phyloP scores from a whole-genome alignment of 1,140 invertebrate genomes.

The Magallana ariakensis region DNA sequence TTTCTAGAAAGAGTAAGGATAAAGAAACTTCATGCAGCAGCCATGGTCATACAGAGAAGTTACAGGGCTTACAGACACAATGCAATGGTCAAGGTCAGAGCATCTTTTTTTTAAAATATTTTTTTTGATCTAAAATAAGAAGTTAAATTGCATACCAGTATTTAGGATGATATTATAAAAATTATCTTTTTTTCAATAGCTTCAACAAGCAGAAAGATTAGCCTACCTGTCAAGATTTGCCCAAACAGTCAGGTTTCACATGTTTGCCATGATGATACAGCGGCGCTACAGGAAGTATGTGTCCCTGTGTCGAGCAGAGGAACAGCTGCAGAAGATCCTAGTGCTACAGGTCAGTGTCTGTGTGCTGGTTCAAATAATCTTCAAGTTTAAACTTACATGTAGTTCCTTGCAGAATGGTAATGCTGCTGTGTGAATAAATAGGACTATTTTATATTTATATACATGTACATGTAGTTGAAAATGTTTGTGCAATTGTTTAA shows the following conservation, averaged over 20 bases:
- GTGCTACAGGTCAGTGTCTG: constrained; percentile 64
- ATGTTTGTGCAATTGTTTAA: not conserved
- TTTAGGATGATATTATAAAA: not conserved
- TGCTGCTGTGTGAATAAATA: no score
- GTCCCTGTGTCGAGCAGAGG: constrained; percentile 56
- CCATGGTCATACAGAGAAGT: constrained; percentile 59
- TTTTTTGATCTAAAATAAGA: no score
- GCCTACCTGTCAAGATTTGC: constrained; percentile 52
- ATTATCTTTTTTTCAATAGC: constrained; percentile 30
- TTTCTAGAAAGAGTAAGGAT: constrained; percentile 34
- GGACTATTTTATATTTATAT: no score
- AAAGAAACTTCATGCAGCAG: constrained; percentile 34
- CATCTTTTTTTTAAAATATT: not conserved
- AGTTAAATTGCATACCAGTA: no score
- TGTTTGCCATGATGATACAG: constrained; percentile 68
- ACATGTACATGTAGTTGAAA: no score
- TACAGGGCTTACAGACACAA: constrained; percentile 52
- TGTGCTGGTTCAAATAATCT: not conserved
- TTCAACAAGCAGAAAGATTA: constrained; percentile 39
- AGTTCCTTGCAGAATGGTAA: no score
- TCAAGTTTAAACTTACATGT: no score
- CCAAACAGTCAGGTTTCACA: constrained; percentile 43
- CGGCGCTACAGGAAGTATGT: constrained; percentile 60
- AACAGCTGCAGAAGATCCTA: constrained; percentile 62
- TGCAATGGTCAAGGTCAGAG: not conserved